Evolutionary conservation across 2,113 vertebrate genomes (phyloP), one percentile per base, ranked within the genome.

Genomic region (Tauraco erythrolophus): DNA sequence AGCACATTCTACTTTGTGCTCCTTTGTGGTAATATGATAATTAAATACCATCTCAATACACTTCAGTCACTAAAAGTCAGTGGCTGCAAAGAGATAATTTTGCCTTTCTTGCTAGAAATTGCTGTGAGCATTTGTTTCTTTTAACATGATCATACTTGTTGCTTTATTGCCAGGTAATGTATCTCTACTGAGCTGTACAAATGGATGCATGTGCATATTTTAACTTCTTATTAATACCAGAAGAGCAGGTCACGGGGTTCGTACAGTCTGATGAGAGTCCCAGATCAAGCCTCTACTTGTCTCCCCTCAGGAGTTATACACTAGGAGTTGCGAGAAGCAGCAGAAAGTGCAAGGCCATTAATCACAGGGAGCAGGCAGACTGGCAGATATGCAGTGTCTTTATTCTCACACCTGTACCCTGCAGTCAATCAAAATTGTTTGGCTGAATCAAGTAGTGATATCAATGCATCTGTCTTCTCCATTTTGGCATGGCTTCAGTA

Each of bases 171-270:
- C 35, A 80, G 48, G 21, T 22, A 43, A 17, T 30, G 18, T 23
- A 71, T 39, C 16, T 69, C n/a, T n/a, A 25, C 24, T 77, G 62
- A 72, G 37, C 54, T 76, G 24, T 39, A 57, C 0, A 0, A 4
- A 57, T 11, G 19, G 27, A 57, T 64, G 10, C 5, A 13, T 31
- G 31, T 57, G 10, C 48, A 14, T 43, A 79, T 61, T 89, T 92
- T 57, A 79, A 43, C 15, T 75, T 93, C 33, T 72, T 84, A 30
- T 75, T 57, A 87, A 70, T 58, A 54, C 17, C 19, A 54, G 23
- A 89, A 72, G 19, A 76, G 31, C 8, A 61, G 65, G 39, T 86
- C 69, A 37, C 4, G 0, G 21, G 91, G 72, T 89, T 84, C 7
- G 2, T 74, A 24, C 48, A 68, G 37, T 60, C 57, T 79, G 76